Evolutionary conservation across 2,113 vertebrate genomes (phyloP).

Genomic region (Channa argus): DNA sequence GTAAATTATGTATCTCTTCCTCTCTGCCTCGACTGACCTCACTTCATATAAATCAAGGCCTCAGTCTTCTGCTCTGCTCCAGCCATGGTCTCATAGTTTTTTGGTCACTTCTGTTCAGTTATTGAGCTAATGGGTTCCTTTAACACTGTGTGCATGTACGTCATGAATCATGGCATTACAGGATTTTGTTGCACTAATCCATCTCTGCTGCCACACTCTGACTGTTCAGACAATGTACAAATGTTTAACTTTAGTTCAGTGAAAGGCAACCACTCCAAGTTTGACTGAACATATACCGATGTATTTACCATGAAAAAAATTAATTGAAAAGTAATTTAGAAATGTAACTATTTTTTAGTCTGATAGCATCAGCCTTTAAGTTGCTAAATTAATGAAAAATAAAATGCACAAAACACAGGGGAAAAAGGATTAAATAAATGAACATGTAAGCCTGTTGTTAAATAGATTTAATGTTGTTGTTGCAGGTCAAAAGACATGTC

Average conservation of each 20-base stretch:
- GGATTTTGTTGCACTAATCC: constrained; percentile 35
- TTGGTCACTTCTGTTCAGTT: constrained; percentile 1
- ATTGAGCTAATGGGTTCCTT: constrained; percentile 52
- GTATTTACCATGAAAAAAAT: too few species aligned
- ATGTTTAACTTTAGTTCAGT: not conserved
- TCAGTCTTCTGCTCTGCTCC: too few species aligned
- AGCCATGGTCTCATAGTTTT: too few species aligned
- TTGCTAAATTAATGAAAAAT: not conserved
- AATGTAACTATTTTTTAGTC: too few species aligned
- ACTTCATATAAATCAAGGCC: constrained; percentile 24
- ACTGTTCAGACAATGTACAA: not conserved
- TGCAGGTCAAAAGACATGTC: constrained; percentile 97
- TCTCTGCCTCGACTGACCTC: constrained; percentile 39
- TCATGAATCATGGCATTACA: constrained; percentile 26
- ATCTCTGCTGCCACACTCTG: constrained; percentile 12
- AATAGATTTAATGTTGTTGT: constrained; percentile 14
- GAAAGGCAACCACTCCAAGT: constrained; percentile 11
- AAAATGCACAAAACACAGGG: not conserved
- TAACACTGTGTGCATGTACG: not conserved
- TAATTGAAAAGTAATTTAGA: too few species aligned
- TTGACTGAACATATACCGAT: too few species aligned
- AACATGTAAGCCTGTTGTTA: not conserved
- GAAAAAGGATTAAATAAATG: not conserved
- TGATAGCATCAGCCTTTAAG: too few species aligned
- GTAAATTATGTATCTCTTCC: constrained; percentile 34